These are phyloP conservation scores for Pelagia noctiluca DNA, from an alignment of 30 jellyfish, hydroid and myxozoan genomes.

Conservation along the genomic window DNA sequence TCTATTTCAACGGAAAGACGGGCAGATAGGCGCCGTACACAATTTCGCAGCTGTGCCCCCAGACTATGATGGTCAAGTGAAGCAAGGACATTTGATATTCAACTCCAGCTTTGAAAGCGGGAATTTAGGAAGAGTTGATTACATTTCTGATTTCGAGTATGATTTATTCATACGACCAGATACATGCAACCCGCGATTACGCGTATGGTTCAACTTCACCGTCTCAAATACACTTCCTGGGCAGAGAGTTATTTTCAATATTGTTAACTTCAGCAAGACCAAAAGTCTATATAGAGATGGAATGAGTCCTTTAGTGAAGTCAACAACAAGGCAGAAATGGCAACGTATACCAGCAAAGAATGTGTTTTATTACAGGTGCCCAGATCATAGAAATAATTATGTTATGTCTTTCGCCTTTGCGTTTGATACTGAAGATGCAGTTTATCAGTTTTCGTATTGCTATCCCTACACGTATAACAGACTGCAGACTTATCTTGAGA, in stretches of 20 bases:
- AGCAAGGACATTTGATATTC: slow-evolving; percentile 80
- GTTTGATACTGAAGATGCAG: slow-evolving; percentile 86
- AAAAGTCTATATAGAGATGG: slow-evolving; percentile 93
- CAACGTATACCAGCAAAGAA: slow-evolving; percentile 92
- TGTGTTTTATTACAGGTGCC: slow-evolving; percentile 90
- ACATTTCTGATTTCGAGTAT: slow-evolving; percentile 86
- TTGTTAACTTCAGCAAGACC: slow-evolving; percentile 91
- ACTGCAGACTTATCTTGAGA: slow-evolving; percentile 70
- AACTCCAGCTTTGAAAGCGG: slow-evolving; percentile 92
- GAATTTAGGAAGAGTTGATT: slow-evolving; percentile 91
- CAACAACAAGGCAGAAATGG: slow-evolving; percentile 93
- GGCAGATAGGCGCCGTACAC: slow-evolving; percentile 85
- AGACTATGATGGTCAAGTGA: slow-evolving; percentile 60
- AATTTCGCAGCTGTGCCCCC: slow-evolving; percentile 80
- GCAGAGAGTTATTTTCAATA: slow-evolving; percentile 87
- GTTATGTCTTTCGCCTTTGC: slow-evolving; percentile 98
- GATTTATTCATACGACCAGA: slow-evolving; percentile 95
- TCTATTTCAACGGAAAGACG: slow-evolving; percentile 60
- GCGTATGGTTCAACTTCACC: slow-evolving; percentile 96
- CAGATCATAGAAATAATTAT: slow-evolving; percentile 88
- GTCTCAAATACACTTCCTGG: slow-evolving; percentile 77
- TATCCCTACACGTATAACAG: slow-evolving; percentile 89
- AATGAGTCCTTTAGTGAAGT: slow-evolving; percentile 93
- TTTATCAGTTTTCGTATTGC: slow-evolving; percentile 88
- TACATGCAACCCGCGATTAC: slow-evolving; percentile 87